Evolutionary conservation across 1,140 invertebrate species (phyloP).

Genomic region (Drosophila tristis): DNA sequence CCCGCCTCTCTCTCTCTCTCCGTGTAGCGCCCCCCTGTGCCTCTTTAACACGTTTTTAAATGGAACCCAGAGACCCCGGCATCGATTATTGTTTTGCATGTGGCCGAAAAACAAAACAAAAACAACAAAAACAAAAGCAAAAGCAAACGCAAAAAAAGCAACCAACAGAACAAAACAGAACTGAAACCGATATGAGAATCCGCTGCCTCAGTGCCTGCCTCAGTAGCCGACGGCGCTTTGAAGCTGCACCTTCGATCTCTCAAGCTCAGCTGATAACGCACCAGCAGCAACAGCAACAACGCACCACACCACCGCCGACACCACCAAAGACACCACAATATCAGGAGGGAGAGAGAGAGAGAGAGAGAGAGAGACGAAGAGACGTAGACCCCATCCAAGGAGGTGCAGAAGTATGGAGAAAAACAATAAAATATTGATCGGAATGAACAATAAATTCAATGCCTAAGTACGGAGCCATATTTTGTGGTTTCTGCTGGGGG

Average conservation of each 20-base stretch:
- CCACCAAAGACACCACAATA: background rate
- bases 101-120: slow-evolving; percentile 13
- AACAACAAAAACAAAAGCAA: background rate
- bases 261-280: slow-evolving; percentile 66
- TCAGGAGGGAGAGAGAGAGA: background rate
- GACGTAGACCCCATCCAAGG: slow-evolving; percentile 14
- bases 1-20: background rate
- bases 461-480: slow-evolving; percentile 68
- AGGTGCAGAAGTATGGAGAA: slow-evolving; percentile 70
- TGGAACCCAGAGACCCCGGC: slow-evolving; percentile 56
- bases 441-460: slow-evolving; percentile 74
- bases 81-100: slow-evolving; percentile 82
- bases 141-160: too few relatives aligned
- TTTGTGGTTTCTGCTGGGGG: background rate
- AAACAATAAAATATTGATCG: slow-evolving; percentile 76
- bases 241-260: slow-evolving; percentile 53
- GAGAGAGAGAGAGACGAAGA: background rate
- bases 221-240: slow-evolving; percentile 68
- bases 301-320: slow-evolving; percentile 3
- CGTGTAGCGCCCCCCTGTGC: background rate
- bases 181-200: slow-evolving; percentile 49
- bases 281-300: slow-evolving; percentile 20
- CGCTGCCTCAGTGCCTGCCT: background rate
- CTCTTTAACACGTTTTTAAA: slow-evolving; percentile 82
- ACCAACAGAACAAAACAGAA: background rate